Evolutionary conservation across 2,888 invertebrate genomes (phyloP).

Genomic region (Drosophila recens): DNA sequence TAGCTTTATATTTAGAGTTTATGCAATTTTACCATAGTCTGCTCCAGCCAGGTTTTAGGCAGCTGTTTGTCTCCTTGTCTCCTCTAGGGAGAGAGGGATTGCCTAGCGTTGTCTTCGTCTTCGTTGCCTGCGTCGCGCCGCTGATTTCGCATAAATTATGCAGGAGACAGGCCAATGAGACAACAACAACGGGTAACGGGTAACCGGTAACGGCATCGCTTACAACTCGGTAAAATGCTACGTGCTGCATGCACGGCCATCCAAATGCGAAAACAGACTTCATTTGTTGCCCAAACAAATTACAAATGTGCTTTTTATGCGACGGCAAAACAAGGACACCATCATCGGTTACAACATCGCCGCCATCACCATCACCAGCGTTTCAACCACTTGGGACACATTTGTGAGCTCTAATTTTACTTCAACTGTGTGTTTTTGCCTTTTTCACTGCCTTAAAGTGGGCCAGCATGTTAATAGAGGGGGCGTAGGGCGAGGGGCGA

Average conservation of each 20-base stretch:
- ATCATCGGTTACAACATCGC: slow-evolving; percentile 12
- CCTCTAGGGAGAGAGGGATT: background rate
- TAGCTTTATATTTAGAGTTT: no score
- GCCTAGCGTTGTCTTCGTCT: slow-evolving; percentile 26
- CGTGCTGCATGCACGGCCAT: slow-evolving; percentile 45
- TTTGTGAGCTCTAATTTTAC: slow-evolving; percentile 45
- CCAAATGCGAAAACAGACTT: slow-evolving; percentile 30
- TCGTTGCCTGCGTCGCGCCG: slow-evolving; percentile 58
- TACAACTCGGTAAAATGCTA: slow-evolving; percentile 35
- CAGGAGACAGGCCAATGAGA: slow-evolving; percentile 38
- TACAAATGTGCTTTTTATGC: slow-evolving; percentile 66
- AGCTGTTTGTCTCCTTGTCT: slow-evolving; percentile 34
- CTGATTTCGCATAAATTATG: slow-evolving; percentile 80
- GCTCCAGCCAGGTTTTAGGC: slow-evolving; percentile 13
- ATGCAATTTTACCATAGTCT: no score
- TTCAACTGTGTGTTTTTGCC: slow-evolving; percentile 21
- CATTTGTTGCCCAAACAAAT: slow-evolving; percentile 61
- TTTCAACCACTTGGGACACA: slow-evolving; percentile 47
- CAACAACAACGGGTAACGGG: slow-evolving; percentile 2
- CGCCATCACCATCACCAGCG: background rate
- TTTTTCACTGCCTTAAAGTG: slow-evolving; percentile 13
- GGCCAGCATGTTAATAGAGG: slow-evolving; percentile 7
- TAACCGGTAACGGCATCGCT: slow-evolving; percentile 34
- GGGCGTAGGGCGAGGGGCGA: background rate
- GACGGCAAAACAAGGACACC: slow-evolving; percentile 37